Percentiles rank a stretch among this genome's conserved stretches.
phyloP scores from a whole-genome alignment of 1,140 invertebrate species.

The Drosophila teissieri region DNA sequence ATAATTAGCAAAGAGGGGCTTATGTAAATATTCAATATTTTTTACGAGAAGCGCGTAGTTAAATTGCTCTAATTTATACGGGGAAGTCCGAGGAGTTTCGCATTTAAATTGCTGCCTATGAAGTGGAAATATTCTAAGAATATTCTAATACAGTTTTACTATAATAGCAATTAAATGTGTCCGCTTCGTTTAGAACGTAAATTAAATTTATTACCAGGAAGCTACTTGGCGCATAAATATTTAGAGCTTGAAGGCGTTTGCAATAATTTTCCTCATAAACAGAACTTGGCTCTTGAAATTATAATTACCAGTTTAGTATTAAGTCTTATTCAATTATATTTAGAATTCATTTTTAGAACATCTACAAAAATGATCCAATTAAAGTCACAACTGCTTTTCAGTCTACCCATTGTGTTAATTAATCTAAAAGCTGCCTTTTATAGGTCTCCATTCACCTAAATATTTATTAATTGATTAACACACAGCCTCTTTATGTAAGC shows the following conservation, averaged over 20 bases:
- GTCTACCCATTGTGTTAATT: too few relatives aligned
- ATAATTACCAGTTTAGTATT: too few relatives aligned
- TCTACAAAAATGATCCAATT: too few relatives aligned
- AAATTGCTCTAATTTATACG: slow-evolving; percentile 1
- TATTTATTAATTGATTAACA: slow-evolving; percentile 23
- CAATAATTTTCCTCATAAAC: too few relatives aligned
- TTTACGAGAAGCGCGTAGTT: slow-evolving; percentile 6
- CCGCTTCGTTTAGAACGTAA: neutral
- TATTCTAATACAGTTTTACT: neutral
- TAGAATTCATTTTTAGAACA: too few relatives aligned
- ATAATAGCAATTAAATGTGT: neutral
- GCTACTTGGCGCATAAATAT: neutral
- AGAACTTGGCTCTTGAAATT: too few relatives aligned
- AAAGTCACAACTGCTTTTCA: too few relatives aligned
- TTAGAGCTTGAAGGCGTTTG: neutral
- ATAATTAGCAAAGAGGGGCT: slow-evolving; percentile 12
- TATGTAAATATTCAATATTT: slow-evolving; percentile 11
- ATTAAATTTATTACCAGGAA: neutral
- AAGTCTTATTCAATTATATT: too few relatives aligned
- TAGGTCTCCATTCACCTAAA: neutral
- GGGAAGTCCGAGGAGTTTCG: slow-evolving; percentile 3
- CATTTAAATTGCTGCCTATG: neutral
- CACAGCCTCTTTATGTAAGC: slow-evolving; percentile 13
- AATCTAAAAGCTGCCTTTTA: neutral
- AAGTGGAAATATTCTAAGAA: neutral